These are phyloP conservation scores for Eurystomus gularis DNA, from an alignment of 2,113 vertebrate genomes.

Conservation along the genomic window DNA sequence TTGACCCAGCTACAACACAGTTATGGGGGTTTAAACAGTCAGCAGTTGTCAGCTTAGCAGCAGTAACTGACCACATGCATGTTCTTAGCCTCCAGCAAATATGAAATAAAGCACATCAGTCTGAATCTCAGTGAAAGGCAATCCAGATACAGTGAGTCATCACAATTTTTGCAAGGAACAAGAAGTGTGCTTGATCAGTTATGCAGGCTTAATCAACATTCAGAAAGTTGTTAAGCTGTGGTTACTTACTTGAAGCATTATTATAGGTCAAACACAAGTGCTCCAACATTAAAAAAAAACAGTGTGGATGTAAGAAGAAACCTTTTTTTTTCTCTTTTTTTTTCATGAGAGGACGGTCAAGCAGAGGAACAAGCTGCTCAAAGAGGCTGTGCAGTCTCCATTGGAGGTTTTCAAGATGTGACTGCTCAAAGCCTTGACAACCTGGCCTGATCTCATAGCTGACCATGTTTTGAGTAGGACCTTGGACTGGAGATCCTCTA, in stretches of 20 bases:
- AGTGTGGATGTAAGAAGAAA: not conserved
- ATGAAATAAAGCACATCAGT: not conserved
- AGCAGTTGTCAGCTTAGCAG: not conserved
- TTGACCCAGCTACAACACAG: not conserved
- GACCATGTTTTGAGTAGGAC: not conserved
- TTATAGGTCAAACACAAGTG: not conserved
- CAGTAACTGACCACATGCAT: not conserved
- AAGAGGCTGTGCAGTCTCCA: not conserved
- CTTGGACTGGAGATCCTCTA: not conserved
- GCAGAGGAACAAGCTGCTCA: not conserved
- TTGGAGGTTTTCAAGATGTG: not conserved
- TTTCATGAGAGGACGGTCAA: not conserved
- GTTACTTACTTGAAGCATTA: not conserved
- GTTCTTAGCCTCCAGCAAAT: not conserved
- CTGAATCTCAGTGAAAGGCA: not conserved
- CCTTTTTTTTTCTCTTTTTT: fast-evolving
- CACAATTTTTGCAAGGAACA: not conserved
- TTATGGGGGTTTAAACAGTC: not conserved
- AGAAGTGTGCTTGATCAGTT: not conserved
- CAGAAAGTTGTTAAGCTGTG: not conserved
- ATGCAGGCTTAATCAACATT: not conserved
- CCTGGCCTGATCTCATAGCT: not conserved
- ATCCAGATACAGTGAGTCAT: not conserved
- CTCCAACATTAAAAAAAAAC: not conserved
- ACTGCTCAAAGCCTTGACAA: not conserved